phyloP scores from a whole-genome alignment of 2,888 invertebrate species.

The Dolomedes plantarius region DNA sequence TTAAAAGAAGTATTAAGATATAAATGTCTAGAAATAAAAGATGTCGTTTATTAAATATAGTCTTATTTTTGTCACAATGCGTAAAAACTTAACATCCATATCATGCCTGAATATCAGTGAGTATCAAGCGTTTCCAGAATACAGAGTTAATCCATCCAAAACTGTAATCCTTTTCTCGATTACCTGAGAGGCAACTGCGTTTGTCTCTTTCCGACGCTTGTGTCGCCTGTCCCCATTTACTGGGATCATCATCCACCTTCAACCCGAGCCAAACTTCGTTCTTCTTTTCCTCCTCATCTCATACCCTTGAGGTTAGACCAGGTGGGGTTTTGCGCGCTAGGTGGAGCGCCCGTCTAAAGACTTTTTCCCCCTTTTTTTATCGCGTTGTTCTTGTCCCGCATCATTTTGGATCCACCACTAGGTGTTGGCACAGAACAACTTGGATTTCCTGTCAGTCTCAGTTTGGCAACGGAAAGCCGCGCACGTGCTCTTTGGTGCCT shows the following conservation, averaged over 20 bases:
- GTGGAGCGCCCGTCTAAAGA: conserved; percentile 29
- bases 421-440: not conserved
- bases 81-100: too few relatives aligned
- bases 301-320: conserved; percentile 18
- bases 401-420: not conserved
- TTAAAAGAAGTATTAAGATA: too few relatives aligned
- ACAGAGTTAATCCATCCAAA: too few relatives aligned
- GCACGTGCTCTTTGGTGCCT: not conserved
- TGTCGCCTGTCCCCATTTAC: not conserved
- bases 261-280: not conserved
- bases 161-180: too few relatives aligned
- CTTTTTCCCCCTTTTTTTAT: not conserved
- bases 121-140: too few relatives aligned
- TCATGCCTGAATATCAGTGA: too few relatives aligned
- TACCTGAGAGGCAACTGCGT: too few relatives aligned
- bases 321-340: conserved; percentile 38
- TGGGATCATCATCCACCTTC: not conserved
- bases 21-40: too few relatives aligned
- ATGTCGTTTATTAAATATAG: too few relatives aligned
- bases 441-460: not conserved
- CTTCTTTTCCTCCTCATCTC: too few relatives aligned
- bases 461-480: not conserved
- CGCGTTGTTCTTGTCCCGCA: not conserved
- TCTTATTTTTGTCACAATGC: too few relatives aligned
- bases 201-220: too few relatives aligned